These are phyloP conservation scores for Volucella inflata DNA, from an alignment of 2,888 invertebrate genomes.

Conservation along the genomic window DNA sequence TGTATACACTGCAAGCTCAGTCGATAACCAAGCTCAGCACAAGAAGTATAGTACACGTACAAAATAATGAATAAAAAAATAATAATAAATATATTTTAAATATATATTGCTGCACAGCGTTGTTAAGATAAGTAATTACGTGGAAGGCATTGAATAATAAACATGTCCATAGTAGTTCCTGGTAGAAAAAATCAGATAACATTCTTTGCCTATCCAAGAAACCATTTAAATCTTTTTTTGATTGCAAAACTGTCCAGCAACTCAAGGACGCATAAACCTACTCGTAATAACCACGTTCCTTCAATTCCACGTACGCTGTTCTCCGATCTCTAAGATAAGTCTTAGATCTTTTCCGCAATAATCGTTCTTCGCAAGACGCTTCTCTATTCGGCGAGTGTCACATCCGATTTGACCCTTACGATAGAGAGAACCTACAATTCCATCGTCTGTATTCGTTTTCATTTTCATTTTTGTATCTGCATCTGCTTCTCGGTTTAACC, in stretches of 20 bases:
- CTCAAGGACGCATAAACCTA: conserved; percentile 12
- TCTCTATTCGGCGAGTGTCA: conserved; percentile 54
- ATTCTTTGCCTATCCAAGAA: conserved; percentile 3
- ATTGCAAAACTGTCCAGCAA: conserved; percentile 4
- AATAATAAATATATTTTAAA: too few relatives aligned
- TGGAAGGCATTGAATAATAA: too few relatives aligned
- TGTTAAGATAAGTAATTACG: too few relatives aligned
- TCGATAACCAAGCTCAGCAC: too few relatives aligned
- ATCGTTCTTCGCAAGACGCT: conserved; percentile 32
- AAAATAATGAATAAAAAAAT: too few relatives aligned
- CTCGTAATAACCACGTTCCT: conserved; percentile 43
- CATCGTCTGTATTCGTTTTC: conserved; percentile 1
- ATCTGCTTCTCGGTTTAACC: conserved; percentile 51
- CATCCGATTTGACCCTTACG: conserved; percentile 55
- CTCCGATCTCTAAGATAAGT: conserved; percentile 56
- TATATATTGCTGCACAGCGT: too few relatives aligned
- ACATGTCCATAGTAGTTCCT: too few relatives aligned
- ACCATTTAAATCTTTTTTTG: conserved; percentile 5
- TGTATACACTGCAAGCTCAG: too few relatives aligned
- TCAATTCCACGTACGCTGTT: conserved; percentile 38
- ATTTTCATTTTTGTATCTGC: not conserved
- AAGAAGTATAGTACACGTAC: too few relatives aligned
- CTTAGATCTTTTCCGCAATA: conserved; percentile 58
- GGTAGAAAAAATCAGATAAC: too few relatives aligned
- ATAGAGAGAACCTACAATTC: conserved; percentile 13